phyloP scores from a whole-genome alignment of 2,888 invertebrate genomes.

The Siphlonurus alternatus region DNA sequence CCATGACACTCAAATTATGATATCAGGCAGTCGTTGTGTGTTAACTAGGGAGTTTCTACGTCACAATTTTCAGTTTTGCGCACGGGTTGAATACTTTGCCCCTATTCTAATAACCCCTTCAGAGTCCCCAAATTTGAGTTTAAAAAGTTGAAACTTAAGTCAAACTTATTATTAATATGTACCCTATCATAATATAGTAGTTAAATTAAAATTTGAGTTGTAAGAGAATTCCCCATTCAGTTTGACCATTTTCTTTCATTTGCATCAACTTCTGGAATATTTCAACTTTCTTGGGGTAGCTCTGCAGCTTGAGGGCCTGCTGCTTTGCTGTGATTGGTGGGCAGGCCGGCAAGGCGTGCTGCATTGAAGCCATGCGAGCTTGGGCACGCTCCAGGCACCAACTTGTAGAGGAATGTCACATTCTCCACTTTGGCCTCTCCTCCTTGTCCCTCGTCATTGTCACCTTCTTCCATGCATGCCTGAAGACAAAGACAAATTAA shows the following conservation, averaged over 20 bases:
- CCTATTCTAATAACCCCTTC: too few relatives aligned
- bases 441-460: constrained; percentile 46
- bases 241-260: neutral
- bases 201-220: too few relatives aligned
- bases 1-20: too few relatives aligned
- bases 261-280: constrained; percentile 9
- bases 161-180: too few relatives aligned
- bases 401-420: constrained; percentile 91
- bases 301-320: constrained; percentile 22
- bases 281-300: constrained; percentile 33
- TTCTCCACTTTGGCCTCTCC: constrained; percentile 74
- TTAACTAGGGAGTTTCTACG: too few relatives aligned
- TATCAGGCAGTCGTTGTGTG: too few relatives aligned
- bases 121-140: too few relatives aligned
- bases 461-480: constrained; percentile 91
- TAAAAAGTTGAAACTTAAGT: too few relatives aligned
- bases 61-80: too few relatives aligned
- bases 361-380: constrained; percentile 99
- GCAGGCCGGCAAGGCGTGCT: constrained; percentile 59
- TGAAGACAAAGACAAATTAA: constrained; percentile 25
- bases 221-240: neutral
- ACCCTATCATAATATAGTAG: too few relatives aligned
- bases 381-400: constrained; percentile 80
- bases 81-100: too few relatives aligned
- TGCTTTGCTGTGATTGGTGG: constrained; percentile 34